Base-by-base conservation (phyloP, 2,113 vertebrate species). In the Butorides virescens region DNA sequence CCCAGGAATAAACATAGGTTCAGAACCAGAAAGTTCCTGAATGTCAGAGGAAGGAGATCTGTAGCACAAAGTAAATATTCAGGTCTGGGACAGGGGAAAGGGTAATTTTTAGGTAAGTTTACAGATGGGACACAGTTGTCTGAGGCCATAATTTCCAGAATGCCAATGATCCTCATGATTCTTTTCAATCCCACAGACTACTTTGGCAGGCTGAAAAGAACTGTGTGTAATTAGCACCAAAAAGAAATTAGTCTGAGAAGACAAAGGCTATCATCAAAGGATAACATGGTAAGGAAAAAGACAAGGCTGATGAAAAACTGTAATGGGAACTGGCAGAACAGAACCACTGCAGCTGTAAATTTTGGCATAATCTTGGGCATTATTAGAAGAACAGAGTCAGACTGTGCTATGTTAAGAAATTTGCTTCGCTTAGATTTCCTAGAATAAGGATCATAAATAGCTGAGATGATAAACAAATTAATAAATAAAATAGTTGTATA, bases 311-410 rank as follows among this genome's bases (percentile, higher is more conserved):
- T 78, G 37, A 80, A 92, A 88, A 91, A 65, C 46, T 52, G 11
- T 95, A 90, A 92, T 89, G n/a, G 67, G 20, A 93, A 80, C 77
- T 92, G 85, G 53, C 92, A 93, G 83, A 79, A 83, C 4, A 90
- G 32, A 90, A 44, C 53, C 16, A 65, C 21, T 70, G 78, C 83
- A 94, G 65, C 49, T 92, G 83, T 89, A 92, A 61, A 87, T 94
- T 91, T 92, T 88, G 91, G 73, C 88, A 85, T 61, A 87, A 66
- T 56, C 39, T 91, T 91, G 30, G 26, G 9, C 9, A 26, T 61
- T 88, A 67, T 71, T 50, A 81, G 39, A 79, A 86, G 29, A 86
- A 67, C 13, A 36, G 11, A 82, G 10, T 63, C 63, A 92, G 70
- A 49, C 22, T 78, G 17, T 72, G 16, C 17, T 63, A 3, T 21